Evolutionary conservation across 30 jellyfish, hydroid and myxozoan genomes (phyloP), one percentile per base, ranked within the genome.

Genomic region (Mastigias papua): DNA sequence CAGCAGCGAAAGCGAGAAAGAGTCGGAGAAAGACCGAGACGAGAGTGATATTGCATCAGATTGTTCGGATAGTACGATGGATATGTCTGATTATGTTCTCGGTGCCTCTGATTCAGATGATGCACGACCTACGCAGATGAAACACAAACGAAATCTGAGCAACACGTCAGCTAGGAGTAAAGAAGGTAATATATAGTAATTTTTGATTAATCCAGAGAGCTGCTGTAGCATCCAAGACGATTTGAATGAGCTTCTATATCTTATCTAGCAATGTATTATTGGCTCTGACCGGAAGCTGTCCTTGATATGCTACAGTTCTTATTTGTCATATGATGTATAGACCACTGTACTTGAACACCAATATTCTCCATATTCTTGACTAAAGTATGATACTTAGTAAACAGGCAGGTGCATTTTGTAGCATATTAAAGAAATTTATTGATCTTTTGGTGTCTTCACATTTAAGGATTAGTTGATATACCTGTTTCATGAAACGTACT

Each of bases 81-180:
- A 88, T 46, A 88, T 88, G 96, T 88, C 96, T 2, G 96, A 88
- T 35, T 88, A 88, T 37, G 86, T 77, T n/a, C 49, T 78, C 23
- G 80, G 78, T 19, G 85, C 78, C 16, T 88, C 91, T 16, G 90
- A 54, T 70, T 78, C 90, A 11, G 90, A 79, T 30, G 90, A 79
- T 19, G 84, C 71, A 19, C 68, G 69, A 48, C 96, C 88, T 5
- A 68, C 58, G 73, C 78, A 79, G 69, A 26, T 62, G 34, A 57
- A 25, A 22, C 90, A 67, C 82, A 70, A 58, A n/a, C 71, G 88
- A 42, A 67, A 60, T 48, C 60, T 72, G 20, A 78, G 96, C 61
- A 88, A 88, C 31, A 80, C 91, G 1, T 88, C 96, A 34, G 66
- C 34, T 9, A 77, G 72, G 32, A 81, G 96, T 28, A 69, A 73